Percentiles rank a stretch among this genome's conserved stretches.
phyloP scores from a whole-genome alignment of 2,888 invertebrate genomes.

The Lasioglossum lativentre region DNA sequence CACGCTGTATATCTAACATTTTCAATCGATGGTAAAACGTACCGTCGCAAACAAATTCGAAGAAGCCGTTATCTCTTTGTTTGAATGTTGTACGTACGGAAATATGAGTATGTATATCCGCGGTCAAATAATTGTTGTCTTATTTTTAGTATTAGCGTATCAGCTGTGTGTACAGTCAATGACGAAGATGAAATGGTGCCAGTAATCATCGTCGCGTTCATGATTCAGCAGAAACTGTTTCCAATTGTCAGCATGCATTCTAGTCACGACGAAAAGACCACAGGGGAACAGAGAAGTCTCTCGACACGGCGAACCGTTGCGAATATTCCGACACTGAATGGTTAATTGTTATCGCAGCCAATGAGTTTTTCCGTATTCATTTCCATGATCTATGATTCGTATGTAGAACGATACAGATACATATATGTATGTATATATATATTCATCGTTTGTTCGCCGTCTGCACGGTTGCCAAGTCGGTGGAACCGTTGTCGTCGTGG shows the following conservation, averaged over 20 bases:
- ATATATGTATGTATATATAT: not conserved
- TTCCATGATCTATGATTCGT: not conserved
- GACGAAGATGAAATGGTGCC: slow-evolving; percentile 3
- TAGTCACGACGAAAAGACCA: not conserved
- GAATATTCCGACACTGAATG: not conserved
- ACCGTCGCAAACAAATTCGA: not conserved
- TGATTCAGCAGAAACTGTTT: slow-evolving; percentile 26
- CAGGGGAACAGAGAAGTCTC: not conserved
- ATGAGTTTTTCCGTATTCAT: slow-evolving; percentile 12
- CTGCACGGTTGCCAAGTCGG: slow-evolving; percentile 9
- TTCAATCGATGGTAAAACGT: not conserved
- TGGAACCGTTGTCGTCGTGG: slow-evolving; percentile 3
- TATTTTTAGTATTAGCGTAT: slow-evolving; percentile 8
- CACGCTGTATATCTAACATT: not conserved
- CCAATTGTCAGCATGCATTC: not conserved
- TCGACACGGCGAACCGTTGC: not conserved
- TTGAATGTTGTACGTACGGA: not conserved
- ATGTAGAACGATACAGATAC: not conserved
- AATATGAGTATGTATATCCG: not conserved
- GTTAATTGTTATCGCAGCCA: slow-evolving; percentile 13
- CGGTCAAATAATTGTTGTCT: not conserved
- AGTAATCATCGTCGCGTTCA: slow-evolving; percentile 14
- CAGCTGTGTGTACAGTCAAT: not conserved
- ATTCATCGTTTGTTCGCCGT: not conserved
- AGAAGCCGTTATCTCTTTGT: not conserved